A percentile compares a stretch with the other conserved stretches of the same genome.
phyloP scores from a whole-genome alignment of 2,113 vertebrate genomes.

The Catharus bicknelli region DNA sequence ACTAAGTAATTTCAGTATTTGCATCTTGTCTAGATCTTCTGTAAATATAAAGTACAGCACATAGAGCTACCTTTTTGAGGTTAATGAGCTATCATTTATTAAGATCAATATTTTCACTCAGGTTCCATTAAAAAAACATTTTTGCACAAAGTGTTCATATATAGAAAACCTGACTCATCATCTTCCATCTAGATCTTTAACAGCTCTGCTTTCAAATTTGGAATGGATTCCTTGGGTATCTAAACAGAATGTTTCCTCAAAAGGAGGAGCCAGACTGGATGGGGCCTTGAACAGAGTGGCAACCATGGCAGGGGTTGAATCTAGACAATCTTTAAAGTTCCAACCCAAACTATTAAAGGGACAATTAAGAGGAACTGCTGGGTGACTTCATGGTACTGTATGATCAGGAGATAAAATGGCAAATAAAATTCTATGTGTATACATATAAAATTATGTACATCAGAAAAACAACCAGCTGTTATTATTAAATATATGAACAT shows the following conservation, averaged over 20 bases:
- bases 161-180: neutral
- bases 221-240: neutral
- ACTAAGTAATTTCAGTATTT: neutral
- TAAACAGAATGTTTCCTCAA: neutral
- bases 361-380: neutral
- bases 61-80: neutral
- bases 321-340: neutral
- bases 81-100: neutral
- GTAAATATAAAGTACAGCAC: neutral
- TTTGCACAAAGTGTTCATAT: neutral
- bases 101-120: slow-evolving; percentile 21
- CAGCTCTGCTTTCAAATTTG: neutral
- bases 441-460: neutral
- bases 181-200: neutral
- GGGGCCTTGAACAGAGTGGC: neutral
- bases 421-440: neutral
- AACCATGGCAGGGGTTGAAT: neutral
- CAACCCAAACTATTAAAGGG: neutral
- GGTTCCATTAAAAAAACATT: neutral
- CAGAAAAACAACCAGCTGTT: neutral
- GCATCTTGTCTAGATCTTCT: neutral
- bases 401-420: neutral
- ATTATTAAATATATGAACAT: neutral
- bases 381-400: neutral
- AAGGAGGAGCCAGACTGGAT: neutral